These are phyloP conservation scores for Propithecus perrieri DNA, from an alignment of 2,797 vertebrate genomes.

Conservation along the genomic window DNA sequence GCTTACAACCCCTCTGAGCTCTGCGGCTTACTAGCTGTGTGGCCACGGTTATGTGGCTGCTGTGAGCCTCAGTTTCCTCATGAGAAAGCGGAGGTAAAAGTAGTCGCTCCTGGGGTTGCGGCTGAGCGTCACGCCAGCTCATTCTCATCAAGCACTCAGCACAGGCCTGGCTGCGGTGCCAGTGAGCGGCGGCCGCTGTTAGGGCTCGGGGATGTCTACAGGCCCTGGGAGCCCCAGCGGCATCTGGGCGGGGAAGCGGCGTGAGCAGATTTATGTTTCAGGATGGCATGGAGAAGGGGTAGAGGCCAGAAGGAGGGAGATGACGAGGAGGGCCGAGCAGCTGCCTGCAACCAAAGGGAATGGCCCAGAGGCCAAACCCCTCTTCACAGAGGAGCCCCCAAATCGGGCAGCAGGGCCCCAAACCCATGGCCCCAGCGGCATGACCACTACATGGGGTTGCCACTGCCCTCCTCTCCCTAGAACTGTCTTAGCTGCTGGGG, in stretches of 20 bases:
- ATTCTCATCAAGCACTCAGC: neutral
- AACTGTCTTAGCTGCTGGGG: constrained; percentile 65
- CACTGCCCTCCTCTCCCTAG: neutral
- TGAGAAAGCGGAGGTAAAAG: neutral
- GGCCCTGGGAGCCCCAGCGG: neutral
- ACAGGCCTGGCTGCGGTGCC: neutral
- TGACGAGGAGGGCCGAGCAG: neutral
- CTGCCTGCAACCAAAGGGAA: neutral
- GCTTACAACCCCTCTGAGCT: neutral
- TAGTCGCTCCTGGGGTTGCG: neutral
- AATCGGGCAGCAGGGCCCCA: neutral
- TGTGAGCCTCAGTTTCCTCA: neutral
- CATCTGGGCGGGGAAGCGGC: neutral
- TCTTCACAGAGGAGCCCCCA: neutral
- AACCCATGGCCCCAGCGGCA: neutral
- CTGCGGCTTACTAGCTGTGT: neutral
- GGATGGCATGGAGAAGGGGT: neutral
- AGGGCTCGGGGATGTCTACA: neutral
- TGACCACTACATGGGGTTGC: neutral
- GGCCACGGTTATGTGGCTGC: too few species aligned
- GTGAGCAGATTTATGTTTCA: neutral
- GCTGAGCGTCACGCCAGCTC: neutral
- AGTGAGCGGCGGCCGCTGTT: neutral
- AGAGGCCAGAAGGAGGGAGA: neutral
- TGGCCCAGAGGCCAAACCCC: neutral